Conservation (phyloP, 2,113 vertebrate species). For the Ia io region DNA sequence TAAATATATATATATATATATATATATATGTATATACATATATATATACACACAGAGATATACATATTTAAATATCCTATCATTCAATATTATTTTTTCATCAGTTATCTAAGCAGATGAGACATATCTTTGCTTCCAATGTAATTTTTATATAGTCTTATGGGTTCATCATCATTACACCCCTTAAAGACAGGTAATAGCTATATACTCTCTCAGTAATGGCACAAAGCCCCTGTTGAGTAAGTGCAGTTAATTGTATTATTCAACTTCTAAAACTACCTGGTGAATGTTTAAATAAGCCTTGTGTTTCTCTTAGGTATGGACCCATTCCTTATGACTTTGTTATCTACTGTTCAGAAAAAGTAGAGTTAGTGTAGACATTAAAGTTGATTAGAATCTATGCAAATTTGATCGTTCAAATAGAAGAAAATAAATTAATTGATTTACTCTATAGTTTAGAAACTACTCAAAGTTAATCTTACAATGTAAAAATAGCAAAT, state of each 20-base stretch:
- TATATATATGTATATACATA: neutral
- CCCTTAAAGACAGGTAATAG: neutral
- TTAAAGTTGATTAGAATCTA: slow-evolving; percentile 49
- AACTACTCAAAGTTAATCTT: slow-evolving; percentile 20
- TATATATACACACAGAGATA: too few species aligned
- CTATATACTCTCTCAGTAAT: neutral
- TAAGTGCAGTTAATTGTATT: neutral
- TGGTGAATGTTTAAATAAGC: neutral
- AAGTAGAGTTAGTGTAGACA: neutral
- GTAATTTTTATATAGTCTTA: neutral
- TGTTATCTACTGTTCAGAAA: neutral
- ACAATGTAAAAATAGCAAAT: neutral
- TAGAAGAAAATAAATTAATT: slow-evolving; percentile 30
- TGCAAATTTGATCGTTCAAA: slow-evolving; percentile 31
- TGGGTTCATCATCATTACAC: neutral
- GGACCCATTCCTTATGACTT: neutral
- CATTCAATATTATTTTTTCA: neutral
- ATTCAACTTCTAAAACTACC: neutral
- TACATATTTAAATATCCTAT: neutral
- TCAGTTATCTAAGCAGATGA: neutral
- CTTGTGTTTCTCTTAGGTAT: neutral
- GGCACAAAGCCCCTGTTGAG: neutral
- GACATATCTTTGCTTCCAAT: neutral
- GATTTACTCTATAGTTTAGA: neutral
- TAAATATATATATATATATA: neutral